phyloP scores from a whole-genome alignment of 1,140 invertebrate species.

The Drosophila baimaii region DNA sequence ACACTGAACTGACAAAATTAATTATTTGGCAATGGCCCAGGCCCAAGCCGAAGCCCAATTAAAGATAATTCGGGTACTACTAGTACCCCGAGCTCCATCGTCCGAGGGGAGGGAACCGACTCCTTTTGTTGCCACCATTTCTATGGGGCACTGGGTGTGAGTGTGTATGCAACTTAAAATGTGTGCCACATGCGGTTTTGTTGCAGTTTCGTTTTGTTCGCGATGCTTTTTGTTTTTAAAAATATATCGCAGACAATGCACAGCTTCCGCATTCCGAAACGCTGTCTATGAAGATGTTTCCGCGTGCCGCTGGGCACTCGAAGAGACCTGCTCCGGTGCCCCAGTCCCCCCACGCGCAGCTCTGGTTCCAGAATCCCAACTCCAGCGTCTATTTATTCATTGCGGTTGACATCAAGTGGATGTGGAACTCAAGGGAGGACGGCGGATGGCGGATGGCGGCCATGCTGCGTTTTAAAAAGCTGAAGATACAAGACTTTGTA shows the following conservation, averaged over 20 bases:
- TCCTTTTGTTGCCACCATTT: conserved; percentile 42
- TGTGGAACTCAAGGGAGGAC: conserved; percentile 2
- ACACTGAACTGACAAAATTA: conserved; percentile 63
- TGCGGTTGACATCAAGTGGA: conserved; percentile 63
- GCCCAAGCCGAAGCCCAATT: conserved; percentile 26
- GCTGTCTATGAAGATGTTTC: conserved; percentile 39
- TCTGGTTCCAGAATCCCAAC: conserved; percentile 6
- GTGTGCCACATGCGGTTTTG: conserved; percentile 70
- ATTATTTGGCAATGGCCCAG: conserved; percentile 26
- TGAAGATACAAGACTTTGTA: conserved; percentile 69
- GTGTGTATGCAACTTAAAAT: conserved; percentile 58
- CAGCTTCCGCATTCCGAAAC: conserved; percentile 59
- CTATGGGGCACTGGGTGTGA: conserved; percentile 17
- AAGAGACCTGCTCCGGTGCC: conserved; percentile 52
- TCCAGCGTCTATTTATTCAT: conserved; percentile 58
- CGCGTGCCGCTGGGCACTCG: conserved; percentile 36
- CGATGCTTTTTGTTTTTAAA: conserved; percentile 39
- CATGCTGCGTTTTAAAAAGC: conserved; percentile 51
- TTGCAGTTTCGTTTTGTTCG: conserved; percentile 30
- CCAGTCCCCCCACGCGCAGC: conserved; percentile 44
- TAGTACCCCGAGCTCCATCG: neutral
- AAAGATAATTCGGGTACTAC: conserved; percentile 38
- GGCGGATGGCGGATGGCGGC: conserved; percentile 2
- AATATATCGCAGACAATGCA: conserved; percentile 59
- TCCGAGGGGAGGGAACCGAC: neutral